These are phyloP conservation scores for Taurulus bubalis DNA, from an alignment of 2,113 vertebrate species.

Conservation along the genomic window DNA sequence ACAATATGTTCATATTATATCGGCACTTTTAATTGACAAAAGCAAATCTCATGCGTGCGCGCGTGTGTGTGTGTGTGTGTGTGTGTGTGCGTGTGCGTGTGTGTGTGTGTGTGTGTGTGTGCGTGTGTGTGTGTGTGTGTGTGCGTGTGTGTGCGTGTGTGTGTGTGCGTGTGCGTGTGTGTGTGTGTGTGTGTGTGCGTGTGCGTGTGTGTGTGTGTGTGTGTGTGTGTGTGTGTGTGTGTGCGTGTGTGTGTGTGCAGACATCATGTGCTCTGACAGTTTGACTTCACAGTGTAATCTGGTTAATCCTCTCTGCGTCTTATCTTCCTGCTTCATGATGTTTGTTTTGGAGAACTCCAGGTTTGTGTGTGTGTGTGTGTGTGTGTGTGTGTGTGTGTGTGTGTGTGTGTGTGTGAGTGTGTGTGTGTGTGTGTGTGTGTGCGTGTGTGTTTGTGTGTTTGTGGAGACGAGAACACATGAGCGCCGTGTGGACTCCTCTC, in stretches of 20 bases:
- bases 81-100: too few species aligned
- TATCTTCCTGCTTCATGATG: conserved; percentile 71
- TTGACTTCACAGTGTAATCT: conserved; percentile 70
- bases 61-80: too few species aligned
- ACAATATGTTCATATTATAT: too few species aligned
- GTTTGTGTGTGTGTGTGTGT: conserved; percentile 37
- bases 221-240: neutral
- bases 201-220: neutral
- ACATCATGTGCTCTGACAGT: conserved; percentile 35
- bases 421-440: neutral
- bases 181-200: neutral
- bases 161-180: too few species aligned
- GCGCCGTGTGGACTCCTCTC: conserved; percentile 51
- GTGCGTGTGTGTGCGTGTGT: too few species aligned
- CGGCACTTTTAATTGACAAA: too few species aligned
- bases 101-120: too few species aligned
- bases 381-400: too few species aligned
- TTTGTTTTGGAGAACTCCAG: conserved; percentile 60
- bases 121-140: too few species aligned
- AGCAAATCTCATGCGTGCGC: too few species aligned
- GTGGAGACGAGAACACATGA: conserved; percentile 13
- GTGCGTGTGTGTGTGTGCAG: conserved; percentile 3
- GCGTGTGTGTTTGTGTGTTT: too few species aligned
- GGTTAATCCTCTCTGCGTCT: conserved; percentile 62
- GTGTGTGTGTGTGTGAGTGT: too few species aligned